Evolutionary conservation across 2,113 vertebrate species (phyloP), one percentile per base, ranked within the genome.

Genomic region (Forbesichthys agassizii): DNA sequence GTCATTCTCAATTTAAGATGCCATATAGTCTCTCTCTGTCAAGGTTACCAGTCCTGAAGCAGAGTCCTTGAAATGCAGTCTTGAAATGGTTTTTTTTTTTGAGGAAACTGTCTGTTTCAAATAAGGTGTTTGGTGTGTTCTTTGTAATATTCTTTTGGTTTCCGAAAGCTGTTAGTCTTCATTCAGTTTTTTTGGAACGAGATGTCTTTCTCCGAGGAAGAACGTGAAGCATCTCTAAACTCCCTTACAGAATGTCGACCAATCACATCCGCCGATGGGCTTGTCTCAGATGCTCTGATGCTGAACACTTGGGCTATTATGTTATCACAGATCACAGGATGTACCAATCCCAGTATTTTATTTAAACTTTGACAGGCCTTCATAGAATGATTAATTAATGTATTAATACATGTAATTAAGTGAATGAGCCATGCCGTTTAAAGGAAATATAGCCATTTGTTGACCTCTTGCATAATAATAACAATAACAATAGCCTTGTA

Each of bases 71-170:
- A 60, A 68, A 51, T 54, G 51, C 56, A 79, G 72, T 66, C 20
- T 20, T 54, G 54, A 61, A 84, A 73, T 27, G 2, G 27, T 0
- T 2, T 2, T 27, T 27, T 27, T 27, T 78, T 70, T 65, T 75
- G 65, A 61, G 51, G 62, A 53, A 57, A 60, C 68, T 72, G 77
- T 85, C 80, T 72, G 63, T 88, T 85, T 81, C 77, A 86, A 81
- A 84, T 71, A 52, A 75, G 51, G 0, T 59, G 62, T 71, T 77
- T 11, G 6, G 71, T 58, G 65, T 69, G 3, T 27, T 27, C 27
- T 27, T 27, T 27, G 36, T 33, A 60, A 49, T 36, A 72, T 80
- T 77, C 66, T 58, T 57, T 13, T 0, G 36, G 56, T 75, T 69
- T 14, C 53, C 53, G 12, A 2, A 16, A 54, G 13, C 53, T 16